Percentiles rank a stretch among this genome's conserved stretches.
These are phyloP conservation scores for Epizoanthus stellaris DNA, from an alignment of 92 coral and sea anemone genomes.

Conservation along the genomic window DNA sequence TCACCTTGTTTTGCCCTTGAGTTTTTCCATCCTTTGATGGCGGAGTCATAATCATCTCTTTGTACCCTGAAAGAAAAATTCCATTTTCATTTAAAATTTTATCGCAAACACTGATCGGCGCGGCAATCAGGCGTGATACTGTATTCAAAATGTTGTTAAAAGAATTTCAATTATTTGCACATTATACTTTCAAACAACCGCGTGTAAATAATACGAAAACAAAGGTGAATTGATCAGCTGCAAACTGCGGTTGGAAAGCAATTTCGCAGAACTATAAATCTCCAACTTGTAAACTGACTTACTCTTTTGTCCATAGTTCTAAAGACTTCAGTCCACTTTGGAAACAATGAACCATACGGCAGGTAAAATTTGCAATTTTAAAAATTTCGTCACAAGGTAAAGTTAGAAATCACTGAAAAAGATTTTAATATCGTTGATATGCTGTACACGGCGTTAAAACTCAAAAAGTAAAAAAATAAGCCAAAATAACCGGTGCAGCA, in stretches of 20 bases:
- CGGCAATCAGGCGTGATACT: constrained; percentile 43
- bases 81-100: constrained; percentile 31
- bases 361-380: no score
- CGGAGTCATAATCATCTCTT: constrained; percentile 44
- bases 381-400: not conserved
- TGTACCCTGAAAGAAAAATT: constrained; percentile 38
- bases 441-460: not conserved
- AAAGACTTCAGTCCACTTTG: not conserved
- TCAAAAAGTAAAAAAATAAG: not conserved
- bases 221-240: constrained; percentile 33
- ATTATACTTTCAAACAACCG: constrained; percentile 38
- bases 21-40: constrained; percentile 31
- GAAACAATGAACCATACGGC: not conserved
- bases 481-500: not conserved
- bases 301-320: not conserved
- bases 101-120: constrained; percentile 34
- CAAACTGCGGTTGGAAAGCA: constrained; percentile 9
- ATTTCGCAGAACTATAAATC: not conserved
- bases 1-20: constrained; percentile 13
- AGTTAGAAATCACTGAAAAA: not conserved
- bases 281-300: not conserved
- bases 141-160: constrained; percentile 27
- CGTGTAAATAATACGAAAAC: constrained; percentile 35
- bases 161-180: constrained; percentile 29
- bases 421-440: not conserved